A percentile compares a stretch with the other conserved stretches of the same genome.
Evolutionary conservation across 2,888 invertebrate species (phyloP).

Genomic region (Lasioglossum zephyrum): DNA sequence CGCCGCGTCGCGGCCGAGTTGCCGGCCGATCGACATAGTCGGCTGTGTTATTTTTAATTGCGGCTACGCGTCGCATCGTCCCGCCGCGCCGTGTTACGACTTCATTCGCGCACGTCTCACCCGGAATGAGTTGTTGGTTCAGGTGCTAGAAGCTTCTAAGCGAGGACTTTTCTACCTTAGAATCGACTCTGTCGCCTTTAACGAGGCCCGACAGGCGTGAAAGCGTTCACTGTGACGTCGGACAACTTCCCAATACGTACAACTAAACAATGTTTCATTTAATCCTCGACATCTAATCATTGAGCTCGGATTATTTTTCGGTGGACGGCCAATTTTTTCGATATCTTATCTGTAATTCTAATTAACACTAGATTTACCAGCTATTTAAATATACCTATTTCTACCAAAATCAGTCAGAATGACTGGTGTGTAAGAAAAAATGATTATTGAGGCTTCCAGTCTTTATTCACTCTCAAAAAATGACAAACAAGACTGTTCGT

Average conservation of each 20-base stretch:
- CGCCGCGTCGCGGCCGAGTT: slow-evolving; percentile 20
- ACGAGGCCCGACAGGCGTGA: not conserved
- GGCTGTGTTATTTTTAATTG: slow-evolving; percentile 53
- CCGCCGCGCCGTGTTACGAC: not conserved
- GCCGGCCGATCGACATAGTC: slow-evolving; percentile 29
- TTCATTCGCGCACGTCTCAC: slow-evolving; percentile 13
- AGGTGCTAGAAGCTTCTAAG: slow-evolving; percentile 3
- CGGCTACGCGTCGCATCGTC: not conserved
- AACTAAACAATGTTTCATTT: not conserved
- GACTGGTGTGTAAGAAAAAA: too few species aligned
- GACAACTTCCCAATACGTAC: not conserved
- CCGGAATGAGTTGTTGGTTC: slow-evolving; percentile 22
- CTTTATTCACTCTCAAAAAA: too few species aligned
- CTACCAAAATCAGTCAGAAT: too few species aligned
- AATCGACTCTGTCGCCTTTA: not conserved
- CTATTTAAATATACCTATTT: too few species aligned
- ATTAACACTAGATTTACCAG: not conserved
- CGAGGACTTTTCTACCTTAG: not conserved
- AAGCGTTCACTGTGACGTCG: not conserved
- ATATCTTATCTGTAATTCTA: not conserved
- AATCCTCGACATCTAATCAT: not conserved
- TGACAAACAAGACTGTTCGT: too few species aligned
- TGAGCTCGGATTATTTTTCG: not conserved
- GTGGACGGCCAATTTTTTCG: not conserved
- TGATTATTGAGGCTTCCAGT: too few species aligned